Evolutionary conservation across 2,888 invertebrate species (phyloP), one percentile per base, ranked within the genome.

Genomic region (Lysandra coridon): DNA sequence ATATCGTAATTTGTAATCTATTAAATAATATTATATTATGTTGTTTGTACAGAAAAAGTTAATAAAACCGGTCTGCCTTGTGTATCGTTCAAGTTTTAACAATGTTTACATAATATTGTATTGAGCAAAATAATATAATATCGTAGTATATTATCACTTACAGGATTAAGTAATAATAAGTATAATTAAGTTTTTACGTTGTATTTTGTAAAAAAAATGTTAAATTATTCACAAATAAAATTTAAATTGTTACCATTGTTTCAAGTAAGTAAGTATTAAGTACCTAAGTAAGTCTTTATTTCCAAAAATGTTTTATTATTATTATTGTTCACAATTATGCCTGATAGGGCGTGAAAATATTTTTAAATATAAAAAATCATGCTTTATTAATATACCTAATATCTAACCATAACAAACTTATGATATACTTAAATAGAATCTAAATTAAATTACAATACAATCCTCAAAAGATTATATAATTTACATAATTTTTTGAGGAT

Each of bases 41-140:
- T 69, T 69, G 62, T 62, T 62, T 62, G n/a, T 40, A 40, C 73
- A 40, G 44, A 74, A 74, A 74, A 40, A 73, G 40, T 40, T n/a
- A 74, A 74, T 73, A 73, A n/a, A 74, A 44, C 74, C 74, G 40
- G 74, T 74, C 74, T 7, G 44, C 44, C 74, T 74, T 44, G 74
- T 69, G 14, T 33, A 33, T 62, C 30, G 37, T 69, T 69, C 64
- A 69, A 3, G 30, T 33, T 62, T 33, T 69, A 69, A 69, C 12
- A 69, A 14, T 69, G 14, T 69, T 69, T 69, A 69, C 37, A 69
- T 30, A 12, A 5, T 64, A 64, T 12, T 69, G 69, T 69, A 69
- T 5, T 4, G 33, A 1, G 69, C 33, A 69, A 37, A 69, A 14
- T 69, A 30, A 14, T 64, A 64, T 5, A 33, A 69, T 37, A 69